These are phyloP conservation scores for Crossoptilon crossoptilon DNA, from an alignment of 2,797 vertebrate genomes.

Conservation along the genomic window DNA sequence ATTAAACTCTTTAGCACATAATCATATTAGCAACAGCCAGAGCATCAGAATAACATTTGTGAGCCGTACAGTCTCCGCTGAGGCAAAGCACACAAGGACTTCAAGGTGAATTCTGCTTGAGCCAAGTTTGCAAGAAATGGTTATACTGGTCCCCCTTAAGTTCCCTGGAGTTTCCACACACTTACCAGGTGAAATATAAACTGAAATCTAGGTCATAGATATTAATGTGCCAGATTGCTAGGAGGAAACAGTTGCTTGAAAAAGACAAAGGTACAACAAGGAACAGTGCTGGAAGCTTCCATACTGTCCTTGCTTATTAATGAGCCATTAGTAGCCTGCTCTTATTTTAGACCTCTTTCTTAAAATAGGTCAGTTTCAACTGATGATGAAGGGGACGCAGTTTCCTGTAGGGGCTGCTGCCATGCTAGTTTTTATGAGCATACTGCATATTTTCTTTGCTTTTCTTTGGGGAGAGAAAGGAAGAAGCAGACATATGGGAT, in stretches of 20 bases:
- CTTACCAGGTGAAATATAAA: background rate
- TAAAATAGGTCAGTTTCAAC: constrained; percentile 40
- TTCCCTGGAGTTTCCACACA: background rate
- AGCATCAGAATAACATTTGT: background rate
- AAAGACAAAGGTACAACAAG: background rate
- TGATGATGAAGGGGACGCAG: background rate
- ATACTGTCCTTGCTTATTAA: background rate
- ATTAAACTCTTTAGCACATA: constrained; percentile 25
- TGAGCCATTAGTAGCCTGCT: background rate
- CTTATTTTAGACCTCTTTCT: constrained; percentile 37
- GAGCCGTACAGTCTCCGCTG: background rate
- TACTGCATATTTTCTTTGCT: constrained; percentile 32
- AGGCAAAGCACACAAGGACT: background rate
- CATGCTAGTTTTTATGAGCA: constrained; percentile 38
- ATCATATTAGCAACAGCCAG: constrained; percentile 47
- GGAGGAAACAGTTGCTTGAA: background rate
- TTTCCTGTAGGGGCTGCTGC: constrained; percentile 38
- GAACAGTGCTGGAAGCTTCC: background rate
- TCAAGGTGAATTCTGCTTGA: background rate
- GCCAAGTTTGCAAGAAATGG: background rate
- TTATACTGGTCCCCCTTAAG: background rate
- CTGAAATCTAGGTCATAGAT: background rate
- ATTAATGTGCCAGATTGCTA: background rate
- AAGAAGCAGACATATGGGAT: constrained; percentile 53
- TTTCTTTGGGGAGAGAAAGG: constrained; percentile 46